Conservation (phyloP, 2,797 vertebrate species). For the Momotus momota region DNA sequence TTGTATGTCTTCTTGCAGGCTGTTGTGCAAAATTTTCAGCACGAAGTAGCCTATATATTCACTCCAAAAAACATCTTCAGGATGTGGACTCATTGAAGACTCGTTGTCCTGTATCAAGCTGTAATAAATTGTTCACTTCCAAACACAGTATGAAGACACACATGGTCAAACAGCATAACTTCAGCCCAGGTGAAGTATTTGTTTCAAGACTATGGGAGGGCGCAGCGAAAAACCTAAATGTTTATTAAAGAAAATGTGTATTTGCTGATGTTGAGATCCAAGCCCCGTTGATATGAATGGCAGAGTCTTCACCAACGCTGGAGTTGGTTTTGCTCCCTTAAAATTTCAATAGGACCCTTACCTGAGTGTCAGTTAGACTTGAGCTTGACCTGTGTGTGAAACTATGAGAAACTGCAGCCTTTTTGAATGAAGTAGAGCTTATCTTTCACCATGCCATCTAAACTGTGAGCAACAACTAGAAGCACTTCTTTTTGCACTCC, state of each 20-base stretch:
- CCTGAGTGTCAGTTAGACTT: not conserved
- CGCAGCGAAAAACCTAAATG: not conserved
- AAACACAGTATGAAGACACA: slow-evolving; percentile 95
- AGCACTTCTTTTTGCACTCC: not conserved
- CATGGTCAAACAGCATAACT: slow-evolving; percentile 93
- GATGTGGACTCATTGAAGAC: slow-evolving; percentile 87
- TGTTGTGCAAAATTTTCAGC: slow-evolving; percentile 96
- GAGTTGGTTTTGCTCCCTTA: not conserved
- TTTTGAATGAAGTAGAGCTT: not conserved
- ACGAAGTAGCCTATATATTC: slow-evolving; percentile 97
- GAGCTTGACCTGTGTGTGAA: not conserved
- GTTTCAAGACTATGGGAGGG: not conserved
- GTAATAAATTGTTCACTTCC: slow-evolving; percentile 93
- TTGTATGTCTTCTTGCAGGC: slow-evolving; percentile 77
- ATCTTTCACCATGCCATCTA: not conserved
- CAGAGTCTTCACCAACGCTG: not conserved
- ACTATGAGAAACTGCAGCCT: not conserved
- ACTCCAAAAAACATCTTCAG: slow-evolving; percentile 96
- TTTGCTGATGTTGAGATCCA: not conserved
- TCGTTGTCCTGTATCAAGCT: slow-evolving; percentile 91
- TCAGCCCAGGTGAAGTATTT: slow-evolving; percentile 84
- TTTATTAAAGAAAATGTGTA: not conserved
- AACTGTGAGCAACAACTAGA: not conserved
- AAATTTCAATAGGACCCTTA: not conserved
- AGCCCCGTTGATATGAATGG: not conserved